These are phyloP conservation scores for roundworm (Caenorhabditis elegans) DNA, from an alignment of 1,140 invertebrate genomes.

Conservation along the genomic window DNA sequence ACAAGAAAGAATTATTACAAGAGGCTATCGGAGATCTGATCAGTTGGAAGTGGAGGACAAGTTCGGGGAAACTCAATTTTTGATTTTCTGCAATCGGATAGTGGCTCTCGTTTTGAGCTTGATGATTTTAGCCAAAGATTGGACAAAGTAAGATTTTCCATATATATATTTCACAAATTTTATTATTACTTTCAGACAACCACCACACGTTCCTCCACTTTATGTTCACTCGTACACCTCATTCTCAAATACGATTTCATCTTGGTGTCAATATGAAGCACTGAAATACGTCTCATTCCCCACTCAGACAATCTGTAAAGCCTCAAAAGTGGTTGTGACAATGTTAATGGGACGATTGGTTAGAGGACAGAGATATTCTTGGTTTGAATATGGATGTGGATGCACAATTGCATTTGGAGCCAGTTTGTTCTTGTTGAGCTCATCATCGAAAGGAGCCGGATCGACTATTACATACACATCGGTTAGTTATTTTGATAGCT, in stretches of 20 bases:
- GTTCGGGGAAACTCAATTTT: conserved; percentile 63
- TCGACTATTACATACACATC: conserved; percentile 15
- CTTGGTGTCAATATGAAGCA: conserved; percentile 99
- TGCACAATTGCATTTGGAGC: conserved; percentile 86
- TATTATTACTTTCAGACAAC: conserved; percentile 52
- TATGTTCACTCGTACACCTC: conserved; percentile 96
- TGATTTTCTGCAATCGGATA: conserved; percentile 60
- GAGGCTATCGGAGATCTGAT: conserved; percentile 48
- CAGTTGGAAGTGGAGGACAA: conserved; percentile 42
- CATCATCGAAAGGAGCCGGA: background rate
- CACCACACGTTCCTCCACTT: conserved; percentile 74
- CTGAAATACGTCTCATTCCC: conserved; percentile 97
- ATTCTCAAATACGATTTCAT: conserved; percentile 95
- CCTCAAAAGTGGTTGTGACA: conserved; percentile 91
- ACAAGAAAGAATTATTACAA: conserved; percentile 63
- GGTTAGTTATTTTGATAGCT: background rate
- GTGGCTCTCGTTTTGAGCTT: conserved; percentile 51
- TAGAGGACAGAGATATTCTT: conserved; percentile 76
- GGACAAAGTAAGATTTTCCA: conserved; percentile 38
- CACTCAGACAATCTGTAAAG: conserved; percentile 87
- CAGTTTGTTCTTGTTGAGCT: conserved; percentile 75
- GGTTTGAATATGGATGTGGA: conserved; percentile 89
- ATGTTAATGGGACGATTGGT: conserved; percentile 97
- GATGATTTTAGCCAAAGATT: conserved; percentile 50
- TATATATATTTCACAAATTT: background rate